Conservation (phyloP, 1,140 invertebrate genomes). For the Drosophila azteca region DNA sequence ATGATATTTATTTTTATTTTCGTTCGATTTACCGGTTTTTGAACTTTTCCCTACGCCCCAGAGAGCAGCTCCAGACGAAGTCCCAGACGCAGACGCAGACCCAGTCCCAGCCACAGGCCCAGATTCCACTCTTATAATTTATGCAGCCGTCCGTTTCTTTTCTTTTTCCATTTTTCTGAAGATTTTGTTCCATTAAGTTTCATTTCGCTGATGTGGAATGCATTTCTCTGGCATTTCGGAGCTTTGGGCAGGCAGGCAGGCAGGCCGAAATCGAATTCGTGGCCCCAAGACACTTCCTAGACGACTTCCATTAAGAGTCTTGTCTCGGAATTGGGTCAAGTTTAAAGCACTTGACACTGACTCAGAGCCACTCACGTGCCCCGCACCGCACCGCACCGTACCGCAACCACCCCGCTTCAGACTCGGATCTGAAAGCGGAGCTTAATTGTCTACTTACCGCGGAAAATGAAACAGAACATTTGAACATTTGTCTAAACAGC, state of each 20-base stretch:
- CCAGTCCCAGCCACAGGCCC: conserved; percentile 1
- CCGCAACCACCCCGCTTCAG: too few relatives aligned
- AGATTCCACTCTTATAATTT: conserved; percentile 48
- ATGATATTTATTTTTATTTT: conserved; percentile 56
- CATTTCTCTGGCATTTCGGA: conserved; percentile 47
- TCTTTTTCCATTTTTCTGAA: conserved; percentile 35
- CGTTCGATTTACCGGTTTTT: conserved; percentile 67
- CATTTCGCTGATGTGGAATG: conserved; percentile 46
- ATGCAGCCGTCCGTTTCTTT: conserved; percentile 38
- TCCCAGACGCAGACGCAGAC: conserved; percentile 1
- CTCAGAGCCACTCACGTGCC: conserved; percentile 3
- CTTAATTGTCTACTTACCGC: conserved; percentile 18
- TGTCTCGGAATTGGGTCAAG: conserved; percentile 61
- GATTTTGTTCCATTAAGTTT: conserved; percentile 22
- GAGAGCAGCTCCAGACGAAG: conserved; percentile 3
- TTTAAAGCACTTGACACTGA: conserved; percentile 64
- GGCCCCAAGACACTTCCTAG: conserved; percentile 45
- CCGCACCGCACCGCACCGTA: too few relatives aligned
- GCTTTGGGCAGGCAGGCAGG: too few relatives aligned
- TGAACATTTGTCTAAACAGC: conserved; percentile 46
- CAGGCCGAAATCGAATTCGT: conserved; percentile 18
- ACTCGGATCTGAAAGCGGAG: neutral
- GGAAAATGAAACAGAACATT: conserved; percentile 43
- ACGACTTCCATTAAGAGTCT: conserved; percentile 24
- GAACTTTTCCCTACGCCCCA: conserved; percentile 65